Evolutionary conservation across 2,113 vertebrate species (phyloP).

Genomic region (Forbesichthys agassizii): DNA sequence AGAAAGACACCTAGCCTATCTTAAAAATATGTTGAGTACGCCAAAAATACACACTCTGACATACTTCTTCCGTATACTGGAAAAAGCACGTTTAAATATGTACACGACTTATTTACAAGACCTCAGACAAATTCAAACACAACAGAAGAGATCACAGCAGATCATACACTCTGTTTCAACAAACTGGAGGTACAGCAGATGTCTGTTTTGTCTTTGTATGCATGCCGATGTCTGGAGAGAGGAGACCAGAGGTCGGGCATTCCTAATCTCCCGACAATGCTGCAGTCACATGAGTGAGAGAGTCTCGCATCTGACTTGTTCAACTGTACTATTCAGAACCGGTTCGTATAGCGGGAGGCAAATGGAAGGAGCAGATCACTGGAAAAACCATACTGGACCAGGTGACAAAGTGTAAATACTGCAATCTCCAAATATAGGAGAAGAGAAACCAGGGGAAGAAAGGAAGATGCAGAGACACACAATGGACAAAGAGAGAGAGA

Average conservation of each 20-base stretch:
- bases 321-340: constrained; percentile 6
- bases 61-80: background rate
- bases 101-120: too few relatives aligned
- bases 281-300: constrained; percentile 6
- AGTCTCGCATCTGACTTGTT: constrained; percentile 11
- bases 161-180: background rate
- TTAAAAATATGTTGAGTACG: too few relatives aligned
- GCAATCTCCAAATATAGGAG: too few relatives aligned
- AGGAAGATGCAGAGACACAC: background rate
- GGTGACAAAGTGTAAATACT: background rate
- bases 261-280: background rate
- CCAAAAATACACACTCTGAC: too few relatives aligned
- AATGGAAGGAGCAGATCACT: constrained; percentile 4
- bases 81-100: background rate
- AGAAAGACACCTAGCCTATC: too few relatives aligned
- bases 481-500: background rate
- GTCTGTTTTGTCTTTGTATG: background rate
- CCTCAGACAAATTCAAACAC: too few relatives aligned
- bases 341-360: constrained; percentile 1
- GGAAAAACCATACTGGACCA: background rate
- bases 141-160: too few relatives aligned
- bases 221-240: background rate
- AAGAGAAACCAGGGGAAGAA: background rate
- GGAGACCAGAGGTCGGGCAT: background rate
- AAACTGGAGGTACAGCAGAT: background rate